Conservation (phyloP, 2,113 vertebrate species). For the Psophia crepitans region DNA sequence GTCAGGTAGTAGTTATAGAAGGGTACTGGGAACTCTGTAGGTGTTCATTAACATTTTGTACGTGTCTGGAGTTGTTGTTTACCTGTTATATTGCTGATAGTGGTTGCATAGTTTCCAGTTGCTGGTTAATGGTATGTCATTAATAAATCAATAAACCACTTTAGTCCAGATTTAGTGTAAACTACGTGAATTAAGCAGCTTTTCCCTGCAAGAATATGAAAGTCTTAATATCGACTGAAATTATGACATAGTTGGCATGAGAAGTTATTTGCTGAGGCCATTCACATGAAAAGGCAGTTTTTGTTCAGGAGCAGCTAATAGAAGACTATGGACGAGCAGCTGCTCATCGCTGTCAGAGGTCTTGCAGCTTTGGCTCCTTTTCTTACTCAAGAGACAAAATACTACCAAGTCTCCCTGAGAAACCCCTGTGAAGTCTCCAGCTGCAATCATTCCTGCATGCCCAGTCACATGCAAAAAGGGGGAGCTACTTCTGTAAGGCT, state of each 20-base stretch:
- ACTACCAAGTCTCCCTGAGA: not conserved
- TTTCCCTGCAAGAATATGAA: not conserved
- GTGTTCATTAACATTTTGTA: not conserved
- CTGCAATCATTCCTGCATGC: not conserved
- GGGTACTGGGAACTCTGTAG: not conserved
- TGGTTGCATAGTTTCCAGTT: not conserved
- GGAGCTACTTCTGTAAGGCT: not conserved
- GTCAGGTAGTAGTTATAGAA: not conserved
- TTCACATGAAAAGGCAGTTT: not conserved
- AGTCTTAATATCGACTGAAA: not conserved
- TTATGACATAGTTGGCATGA: not conserved
- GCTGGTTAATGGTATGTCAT: not conserved
- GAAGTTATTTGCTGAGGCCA: not conserved
- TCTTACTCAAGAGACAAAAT: not conserved
- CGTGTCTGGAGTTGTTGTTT: not conserved
- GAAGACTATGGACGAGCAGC: not conserved
- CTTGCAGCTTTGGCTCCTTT: not conserved
- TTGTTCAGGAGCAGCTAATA: not conserved
- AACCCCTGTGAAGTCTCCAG: not conserved
- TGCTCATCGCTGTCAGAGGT: not conserved
- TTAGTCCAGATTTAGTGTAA: not conserved
- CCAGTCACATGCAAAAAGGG: not conserved
- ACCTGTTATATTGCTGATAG: not conserved
- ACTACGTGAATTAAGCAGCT: not conserved
- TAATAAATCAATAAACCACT: not conserved